phyloP scores from a whole-genome alignment of 2,113 vertebrate genomes.

The Lophura nycthemera region DNA sequence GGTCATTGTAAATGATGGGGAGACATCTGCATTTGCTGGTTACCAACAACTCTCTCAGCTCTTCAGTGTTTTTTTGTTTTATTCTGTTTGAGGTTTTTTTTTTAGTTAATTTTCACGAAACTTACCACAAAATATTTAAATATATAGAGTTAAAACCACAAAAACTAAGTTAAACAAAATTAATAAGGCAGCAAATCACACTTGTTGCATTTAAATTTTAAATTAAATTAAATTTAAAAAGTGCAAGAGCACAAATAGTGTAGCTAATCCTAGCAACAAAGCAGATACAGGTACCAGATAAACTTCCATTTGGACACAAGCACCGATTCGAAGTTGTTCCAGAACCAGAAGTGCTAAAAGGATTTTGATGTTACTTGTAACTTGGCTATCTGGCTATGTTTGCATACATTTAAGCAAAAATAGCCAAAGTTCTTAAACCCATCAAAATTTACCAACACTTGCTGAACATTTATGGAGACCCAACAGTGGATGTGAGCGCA shows the following conservation, averaged over 20 bases:
- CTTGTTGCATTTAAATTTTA: neutral
- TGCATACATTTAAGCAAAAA: neutral
- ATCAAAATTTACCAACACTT: too few species aligned
- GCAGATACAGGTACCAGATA: neutral
- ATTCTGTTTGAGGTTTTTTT: neutral
- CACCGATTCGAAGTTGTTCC: neutral
- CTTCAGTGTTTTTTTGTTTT: neutral
- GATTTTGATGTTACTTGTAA: neutral
- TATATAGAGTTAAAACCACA: neutral
- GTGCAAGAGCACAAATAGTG: neutral
- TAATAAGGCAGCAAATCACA: neutral
- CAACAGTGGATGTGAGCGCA: too few species aligned
- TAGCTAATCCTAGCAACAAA: neutral
- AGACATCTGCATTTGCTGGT: neutral
- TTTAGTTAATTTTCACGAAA: neutral
- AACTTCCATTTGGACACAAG: neutral
- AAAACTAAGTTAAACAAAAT: neutral
- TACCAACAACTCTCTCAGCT: neutral
- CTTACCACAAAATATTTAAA: neutral
- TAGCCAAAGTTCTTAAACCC: too few species aligned
- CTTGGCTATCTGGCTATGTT: neutral
- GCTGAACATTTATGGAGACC: too few species aligned
- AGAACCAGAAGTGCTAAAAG: neutral
- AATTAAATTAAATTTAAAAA: neutral
- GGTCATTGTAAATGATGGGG: neutral